These are phyloP conservation scores for Sussaba pulchella DNA, from an alignment of 2,888 invertebrate genomes.

Conservation along the genomic window DNA sequence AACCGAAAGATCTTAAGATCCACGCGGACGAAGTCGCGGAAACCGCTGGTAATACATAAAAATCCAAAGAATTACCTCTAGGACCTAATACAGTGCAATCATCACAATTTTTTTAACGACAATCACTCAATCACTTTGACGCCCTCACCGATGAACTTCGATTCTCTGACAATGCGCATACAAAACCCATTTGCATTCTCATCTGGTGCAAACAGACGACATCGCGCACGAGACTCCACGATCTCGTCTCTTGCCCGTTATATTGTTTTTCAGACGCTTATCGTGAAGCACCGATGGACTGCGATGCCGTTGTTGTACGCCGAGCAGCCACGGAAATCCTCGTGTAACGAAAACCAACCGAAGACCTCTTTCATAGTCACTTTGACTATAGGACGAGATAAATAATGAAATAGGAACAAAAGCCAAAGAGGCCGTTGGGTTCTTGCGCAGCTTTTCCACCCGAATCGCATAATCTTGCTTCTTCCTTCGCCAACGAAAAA, in stretches of 20 bases:
- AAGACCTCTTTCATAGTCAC: background rate
- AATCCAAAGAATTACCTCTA: too few relatives aligned
- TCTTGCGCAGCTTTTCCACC: slow-evolving; percentile 34
- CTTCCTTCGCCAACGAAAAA: slow-evolving; percentile 18
- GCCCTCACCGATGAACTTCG: slow-evolving; percentile 74
- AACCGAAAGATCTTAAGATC: too few relatives aligned
- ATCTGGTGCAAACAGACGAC: slow-evolving; percentile 69
- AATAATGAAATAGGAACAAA: slow-evolving; percentile 26
- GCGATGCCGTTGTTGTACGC: slow-evolving; percentile 39
- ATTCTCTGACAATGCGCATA: slow-evolving; percentile 79
- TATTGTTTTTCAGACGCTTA: slow-evolving; percentile 40
- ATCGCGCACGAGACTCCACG: slow-evolving; percentile 59
- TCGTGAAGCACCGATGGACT: slow-evolving; percentile 28
- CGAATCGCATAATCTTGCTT: slow-evolving; percentile 61
- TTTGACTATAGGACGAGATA: slow-evolving; percentile 15
- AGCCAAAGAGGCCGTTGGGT: slow-evolving; percentile 22
- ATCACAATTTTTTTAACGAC: slow-evolving; percentile 36
- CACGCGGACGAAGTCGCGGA: too few relatives aligned
- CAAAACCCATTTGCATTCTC: slow-evolving; percentile 76
- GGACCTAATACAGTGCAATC: too few relatives aligned
- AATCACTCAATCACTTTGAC: slow-evolving; percentile 77
- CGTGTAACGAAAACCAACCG: background rate
- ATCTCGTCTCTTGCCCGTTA: slow-evolving; percentile 56
- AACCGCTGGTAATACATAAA: too few relatives aligned
- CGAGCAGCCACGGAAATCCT: background rate